These are phyloP conservation scores for Setipinna tenuifilis DNA, from an alignment of 2,797 vertebrate species.

Conservation along the genomic window DNA sequence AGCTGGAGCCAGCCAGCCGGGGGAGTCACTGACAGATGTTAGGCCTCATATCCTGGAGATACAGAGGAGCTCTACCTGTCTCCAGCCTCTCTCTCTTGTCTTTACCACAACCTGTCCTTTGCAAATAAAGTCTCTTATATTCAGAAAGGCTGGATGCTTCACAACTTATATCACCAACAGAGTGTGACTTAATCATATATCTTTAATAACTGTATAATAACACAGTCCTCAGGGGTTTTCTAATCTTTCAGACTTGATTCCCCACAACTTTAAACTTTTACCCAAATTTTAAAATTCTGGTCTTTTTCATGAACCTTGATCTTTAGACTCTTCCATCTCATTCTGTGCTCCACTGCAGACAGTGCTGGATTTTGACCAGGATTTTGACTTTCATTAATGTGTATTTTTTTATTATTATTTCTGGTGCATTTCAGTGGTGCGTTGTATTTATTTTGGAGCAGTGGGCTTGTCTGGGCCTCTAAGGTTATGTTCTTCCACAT, in stretches of 20 bases:
- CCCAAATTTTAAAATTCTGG: neutral
- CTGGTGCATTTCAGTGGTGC: neutral
- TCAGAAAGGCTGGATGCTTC: neutral
- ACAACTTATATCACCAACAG: neutral
- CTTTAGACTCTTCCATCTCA: neutral
- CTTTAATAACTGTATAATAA: too few relatives aligned
- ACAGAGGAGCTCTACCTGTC: neutral
- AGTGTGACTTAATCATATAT: neutral
- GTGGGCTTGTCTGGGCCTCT: neutral
- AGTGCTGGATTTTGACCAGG: neutral
- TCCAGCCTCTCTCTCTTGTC: neutral
- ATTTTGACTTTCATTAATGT: neutral
- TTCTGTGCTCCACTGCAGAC: neutral
- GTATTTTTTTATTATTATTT: neutral
- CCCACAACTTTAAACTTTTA: neutral
- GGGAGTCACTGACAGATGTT: constrained; percentile 8
- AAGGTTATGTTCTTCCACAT: neutral
- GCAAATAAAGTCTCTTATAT: neutral
- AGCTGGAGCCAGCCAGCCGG: neutral
- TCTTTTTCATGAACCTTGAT: neutral
- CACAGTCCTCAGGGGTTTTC: neutral
- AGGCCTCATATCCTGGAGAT: neutral
- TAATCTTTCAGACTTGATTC: neutral
- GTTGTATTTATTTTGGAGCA: constrained; percentile 11
- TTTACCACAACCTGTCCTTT: neutral